Evolutionary conservation across 2,113 vertebrate genomes (phyloP), one percentile per base, ranked within the genome.

Genomic region (Grammomys dolichurus): DNA sequence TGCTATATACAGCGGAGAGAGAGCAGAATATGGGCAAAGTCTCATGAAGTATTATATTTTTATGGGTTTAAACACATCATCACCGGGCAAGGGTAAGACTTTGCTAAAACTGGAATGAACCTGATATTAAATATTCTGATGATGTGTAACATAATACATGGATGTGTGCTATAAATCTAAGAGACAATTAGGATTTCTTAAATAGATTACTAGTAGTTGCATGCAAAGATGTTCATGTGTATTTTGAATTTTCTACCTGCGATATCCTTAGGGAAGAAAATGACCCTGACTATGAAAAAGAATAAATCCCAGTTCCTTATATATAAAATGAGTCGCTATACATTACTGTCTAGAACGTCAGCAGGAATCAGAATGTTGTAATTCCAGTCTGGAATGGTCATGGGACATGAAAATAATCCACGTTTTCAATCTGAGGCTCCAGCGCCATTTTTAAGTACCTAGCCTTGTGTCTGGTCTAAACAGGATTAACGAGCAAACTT

Each of bases 31-130:
- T 54, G 58, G 93, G 87, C 58, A 92, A 65, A 93, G 51, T 2
- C 72, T 58, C 93, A 90, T 16, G n/a, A n/a, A 76, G 40, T 22
- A 75, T 82, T 87, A 67, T 48, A 36, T 43, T 60, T 69, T 78
- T 63, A 86, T 63, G 60, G 43, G 13, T 72, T 72, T 48, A 97
- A 93, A 91, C 60, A 88, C 28, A 97, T 91, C n/a, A 76, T 40
- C 56, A 80, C 33, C 90, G 93, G 86, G 76, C 90, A 81, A 72
- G 73, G 91, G 56, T 26, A 72, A 95, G 33, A 5, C 78, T 85
- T 48, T 36, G 76, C 63, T 93, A 96, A 95, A 97, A 95, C 90
- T 8, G 93, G 90, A 94, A 40, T 60, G 76, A 85, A 95, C 10
- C 8, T 67, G 46, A 31, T 78, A 88, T 65, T 51, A 95, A 92